Evolutionary conservation across 2,113 vertebrate species (phyloP).

Genomic region (Bostrychus sinensis): DNA sequence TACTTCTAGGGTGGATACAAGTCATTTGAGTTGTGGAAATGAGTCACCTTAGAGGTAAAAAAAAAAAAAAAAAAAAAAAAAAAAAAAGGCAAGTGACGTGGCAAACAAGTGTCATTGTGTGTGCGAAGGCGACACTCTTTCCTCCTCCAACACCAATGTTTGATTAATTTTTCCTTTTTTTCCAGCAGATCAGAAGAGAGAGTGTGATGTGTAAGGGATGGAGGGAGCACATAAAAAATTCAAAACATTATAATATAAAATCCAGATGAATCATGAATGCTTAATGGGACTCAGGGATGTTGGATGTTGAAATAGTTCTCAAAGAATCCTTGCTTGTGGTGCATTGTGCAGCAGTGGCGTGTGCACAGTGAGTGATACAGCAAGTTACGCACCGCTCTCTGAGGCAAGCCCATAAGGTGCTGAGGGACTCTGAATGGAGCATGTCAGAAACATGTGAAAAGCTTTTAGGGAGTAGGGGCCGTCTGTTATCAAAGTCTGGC

Average conservation of each 20-base stretch:
- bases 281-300: slow-evolving; percentile 74
- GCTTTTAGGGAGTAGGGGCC: slow-evolving; percentile 59
- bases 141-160: slow-evolving; percentile 51
- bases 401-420: slow-evolving; percentile 51
- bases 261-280: slow-evolving; percentile 82
- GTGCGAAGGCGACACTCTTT: slow-evolving; percentile 54
- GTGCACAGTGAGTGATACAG: slow-evolving; percentile 31
- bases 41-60: slow-evolving; percentile 32
- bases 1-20: slow-evolving; percentile 33
- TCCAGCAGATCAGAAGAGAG: slow-evolving; percentile 51
- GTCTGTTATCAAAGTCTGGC: slow-evolving; percentile 62
- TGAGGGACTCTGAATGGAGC: slow-evolving; percentile 55
- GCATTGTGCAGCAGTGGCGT: slow-evolving; percentile 16
- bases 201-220: neutral
- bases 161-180: slow-evolving; percentile 62
- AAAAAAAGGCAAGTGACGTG: slow-evolving; percentile 50
- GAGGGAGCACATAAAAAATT: slow-evolving; percentile 76
- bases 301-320: slow-evolving; percentile 67
- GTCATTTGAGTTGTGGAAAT: slow-evolving; percentile 31
- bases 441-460: slow-evolving; percentile 70
- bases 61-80: slow-evolving; percentile 27
- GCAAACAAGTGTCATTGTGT: slow-evolving; percentile 25
- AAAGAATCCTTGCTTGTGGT: slow-evolving; percentile 45
- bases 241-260: slow-evolving; percentile 80
- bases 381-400: slow-evolving; percentile 31